These are phyloP conservation scores for Drosophila putrida DNA, from an alignment of 2,888 invertebrate genomes.

Conservation along the genomic window DNA sequence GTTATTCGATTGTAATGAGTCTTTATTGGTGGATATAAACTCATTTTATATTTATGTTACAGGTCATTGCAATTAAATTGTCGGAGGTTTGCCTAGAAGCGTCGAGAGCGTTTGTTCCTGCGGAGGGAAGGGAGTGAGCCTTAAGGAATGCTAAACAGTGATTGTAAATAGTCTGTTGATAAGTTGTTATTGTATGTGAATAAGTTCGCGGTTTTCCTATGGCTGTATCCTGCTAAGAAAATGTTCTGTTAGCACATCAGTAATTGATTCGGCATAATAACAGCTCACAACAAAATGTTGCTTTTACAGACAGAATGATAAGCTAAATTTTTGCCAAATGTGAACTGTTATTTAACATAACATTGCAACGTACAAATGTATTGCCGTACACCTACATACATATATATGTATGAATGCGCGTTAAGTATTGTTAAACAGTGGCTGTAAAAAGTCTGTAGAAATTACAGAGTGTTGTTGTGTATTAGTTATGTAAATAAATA, in stretches of 20 bases:
- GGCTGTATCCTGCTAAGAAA: not conserved
- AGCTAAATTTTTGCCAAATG: not conserved
- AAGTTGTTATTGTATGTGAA: not conserved
- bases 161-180: not conserved
- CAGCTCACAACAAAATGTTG: not conserved
- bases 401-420: too few species aligned
- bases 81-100: conserved; percentile 25
- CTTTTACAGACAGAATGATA: not conserved
- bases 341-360: not conserved
- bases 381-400: too few species aligned
- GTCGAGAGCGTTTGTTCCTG: conserved; percentile 27
- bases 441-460: not conserved
- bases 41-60: conserved; percentile 47
- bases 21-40: conserved; percentile 37
- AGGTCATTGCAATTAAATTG: conserved; percentile 64
- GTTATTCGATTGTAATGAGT: too few species aligned
- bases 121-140: conserved; percentile 1
- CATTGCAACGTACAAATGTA: too few species aligned
- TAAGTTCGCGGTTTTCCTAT: not conserved
- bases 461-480: not conserved
- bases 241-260: not conserved
- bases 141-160: not conserved
- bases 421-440: not conserved
- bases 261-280: not conserved
- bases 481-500: not conserved